phyloP scores from a whole-genome alignment of 1,140 invertebrate genomes.

The Zaprionus gabonicus region DNA sequence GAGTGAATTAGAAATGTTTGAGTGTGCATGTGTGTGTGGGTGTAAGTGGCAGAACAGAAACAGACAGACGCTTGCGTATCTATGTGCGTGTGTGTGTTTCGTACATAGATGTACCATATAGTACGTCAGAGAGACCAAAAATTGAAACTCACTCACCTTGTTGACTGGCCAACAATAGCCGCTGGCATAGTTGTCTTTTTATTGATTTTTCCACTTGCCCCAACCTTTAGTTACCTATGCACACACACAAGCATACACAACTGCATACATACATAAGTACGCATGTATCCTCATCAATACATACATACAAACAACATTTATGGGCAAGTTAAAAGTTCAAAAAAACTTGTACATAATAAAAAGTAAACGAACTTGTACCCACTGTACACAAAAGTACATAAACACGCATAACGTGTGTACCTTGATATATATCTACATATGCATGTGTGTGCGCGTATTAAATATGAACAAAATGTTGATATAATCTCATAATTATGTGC shows the following conservation, averaged over 20 bases:
- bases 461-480: background rate
- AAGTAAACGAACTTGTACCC: slow-evolving; percentile 1
- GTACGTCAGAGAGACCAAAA: slow-evolving; percentile 22
- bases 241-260: background rate
- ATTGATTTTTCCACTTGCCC: slow-evolving; percentile 62
- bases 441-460: background rate
- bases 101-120: slow-evolving; percentile 7
- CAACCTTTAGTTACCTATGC: slow-evolving; percentile 13
- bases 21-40: background rate
- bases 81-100: slow-evolving; percentile 22
- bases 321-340: slow-evolving; percentile 5
- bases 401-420: background rate
- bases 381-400: background rate
- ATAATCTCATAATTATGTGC: slow-evolving; percentile 20
- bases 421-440: background rate
- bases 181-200: slow-evolving; percentile 38
- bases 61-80: slow-evolving; percentile 13
- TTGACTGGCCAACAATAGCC: slow-evolving; percentile 25
- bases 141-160: slow-evolving; percentile 60
- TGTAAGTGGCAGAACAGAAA: slow-evolving; percentile 7
- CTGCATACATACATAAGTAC: background rate
- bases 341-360: slow-evolving; percentile 5
- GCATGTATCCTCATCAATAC: background rate
- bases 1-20: slow-evolving; percentile 62
- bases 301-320: background rate